These are phyloP conservation scores for Tichodroma muraria DNA, from an alignment of 2,113 vertebrate genomes.

Conservation along the genomic window DNA sequence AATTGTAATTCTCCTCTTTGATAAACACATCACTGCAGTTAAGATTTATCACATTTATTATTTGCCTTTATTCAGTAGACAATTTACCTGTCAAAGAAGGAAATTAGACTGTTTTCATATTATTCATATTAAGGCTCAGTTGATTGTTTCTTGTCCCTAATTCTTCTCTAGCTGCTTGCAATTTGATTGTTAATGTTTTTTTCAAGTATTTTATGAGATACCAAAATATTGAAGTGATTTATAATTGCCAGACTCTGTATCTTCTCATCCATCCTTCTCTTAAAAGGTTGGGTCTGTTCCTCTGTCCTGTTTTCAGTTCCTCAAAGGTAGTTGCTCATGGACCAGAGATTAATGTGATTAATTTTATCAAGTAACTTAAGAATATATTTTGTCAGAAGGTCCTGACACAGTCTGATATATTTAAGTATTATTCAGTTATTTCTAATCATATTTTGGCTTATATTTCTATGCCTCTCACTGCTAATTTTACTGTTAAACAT, in stretches of 20 bases:
- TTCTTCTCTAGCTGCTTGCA: slow-evolving; percentile 17
- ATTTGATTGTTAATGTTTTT: slow-evolving; percentile 15
- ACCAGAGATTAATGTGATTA: background rate
- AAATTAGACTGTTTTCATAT: slow-evolving; percentile 36
- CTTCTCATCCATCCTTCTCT: background rate
- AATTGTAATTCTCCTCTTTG: slow-evolving; percentile 30
- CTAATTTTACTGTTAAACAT: background rate
- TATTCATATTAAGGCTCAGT: slow-evolving; percentile 27
- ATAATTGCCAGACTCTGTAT: background rate
- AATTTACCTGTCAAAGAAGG: slow-evolving; percentile 43
- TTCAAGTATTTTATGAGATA: background rate
- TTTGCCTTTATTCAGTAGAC: slow-evolving; percentile 35
- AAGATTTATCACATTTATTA: slow-evolving; percentile 27
- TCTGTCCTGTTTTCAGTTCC: background rate
- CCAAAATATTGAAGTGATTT: background rate
- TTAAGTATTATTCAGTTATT: background rate
- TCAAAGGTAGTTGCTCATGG: background rate
- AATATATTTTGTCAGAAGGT: background rate
- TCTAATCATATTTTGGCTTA: background rate
- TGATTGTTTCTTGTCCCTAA: slow-evolving; percentile 32
- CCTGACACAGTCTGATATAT: background rate
- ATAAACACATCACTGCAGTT: slow-evolving; percentile 13
- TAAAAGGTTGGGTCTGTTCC: background rate
- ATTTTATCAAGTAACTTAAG: background rate
- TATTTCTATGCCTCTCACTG: background rate